Conservation (phyloP, 2,113 vertebrate genomes). For the Spermophilus dauricus region DNA sequence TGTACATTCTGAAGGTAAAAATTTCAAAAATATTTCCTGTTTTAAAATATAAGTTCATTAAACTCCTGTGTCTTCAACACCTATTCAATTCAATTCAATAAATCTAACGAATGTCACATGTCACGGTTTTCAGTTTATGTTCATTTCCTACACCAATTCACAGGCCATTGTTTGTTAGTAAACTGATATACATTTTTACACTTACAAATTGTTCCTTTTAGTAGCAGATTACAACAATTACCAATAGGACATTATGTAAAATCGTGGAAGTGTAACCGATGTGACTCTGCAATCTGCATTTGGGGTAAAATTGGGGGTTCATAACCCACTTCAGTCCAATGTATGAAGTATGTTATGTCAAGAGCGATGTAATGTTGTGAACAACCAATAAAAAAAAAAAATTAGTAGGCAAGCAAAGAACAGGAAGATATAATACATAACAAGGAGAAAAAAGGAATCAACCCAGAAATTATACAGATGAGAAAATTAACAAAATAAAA, state of each 20-base stretch:
- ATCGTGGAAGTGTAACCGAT: too few species aligned
- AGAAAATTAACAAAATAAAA: not conserved
- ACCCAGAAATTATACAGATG: not conserved
- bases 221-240: too few species aligned
- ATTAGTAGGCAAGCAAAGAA: not conserved
- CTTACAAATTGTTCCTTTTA: not conserved
- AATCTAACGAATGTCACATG: not conserved
- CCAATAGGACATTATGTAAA: too few species aligned
- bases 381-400: too few species aligned
- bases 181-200: not conserved
- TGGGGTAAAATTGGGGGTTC: too few species aligned
- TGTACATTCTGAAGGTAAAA: not conserved
- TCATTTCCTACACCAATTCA: not conserved
- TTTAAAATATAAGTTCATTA: not conserved
- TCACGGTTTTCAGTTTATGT: not conserved
- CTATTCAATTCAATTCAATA: constrained; percentile 1
- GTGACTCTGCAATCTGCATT: too few species aligned
- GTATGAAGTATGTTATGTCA: too few species aligned
- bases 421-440: not conserved
- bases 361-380: too few species aligned
- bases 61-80: not conserved
- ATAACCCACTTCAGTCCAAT: too few species aligned
- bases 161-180: not conserved
- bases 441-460: not conserved
- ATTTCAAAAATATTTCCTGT: not conserved